Conservation (phyloP, 2,888 invertebrate species). For the Branchinecta sandiegonensis region DNA sequence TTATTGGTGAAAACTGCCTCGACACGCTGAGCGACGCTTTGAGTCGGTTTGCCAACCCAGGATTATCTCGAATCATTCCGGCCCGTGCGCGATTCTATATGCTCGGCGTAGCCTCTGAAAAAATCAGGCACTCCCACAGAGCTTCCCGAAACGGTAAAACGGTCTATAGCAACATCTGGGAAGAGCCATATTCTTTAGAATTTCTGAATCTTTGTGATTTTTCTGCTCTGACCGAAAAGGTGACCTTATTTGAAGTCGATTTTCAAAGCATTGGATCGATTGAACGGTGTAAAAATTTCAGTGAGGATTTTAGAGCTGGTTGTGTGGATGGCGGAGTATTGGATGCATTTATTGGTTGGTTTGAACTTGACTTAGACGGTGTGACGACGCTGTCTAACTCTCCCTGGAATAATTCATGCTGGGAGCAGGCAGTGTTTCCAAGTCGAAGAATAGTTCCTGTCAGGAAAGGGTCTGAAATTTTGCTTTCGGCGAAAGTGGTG, state of each 20-base stretch:
- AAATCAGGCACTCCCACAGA: constrained; percentile 45
- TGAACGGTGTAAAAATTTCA: constrained; percentile 32
- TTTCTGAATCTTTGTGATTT: constrained; percentile 43
- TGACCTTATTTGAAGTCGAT: constrained; percentile 44
- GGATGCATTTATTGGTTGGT: constrained; percentile 55
- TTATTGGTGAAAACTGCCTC: constrained; percentile 59
- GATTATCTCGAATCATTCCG: neutral
- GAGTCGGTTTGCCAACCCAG: constrained; percentile 43
- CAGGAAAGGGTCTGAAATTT: neutral
- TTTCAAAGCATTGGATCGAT: constrained; percentile 42
- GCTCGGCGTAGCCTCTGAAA: constrained; percentile 30
- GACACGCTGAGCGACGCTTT: constrained; percentile 53
- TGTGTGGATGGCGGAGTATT: constrained; percentile 39
- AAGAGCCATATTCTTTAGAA: constrained; percentile 54
- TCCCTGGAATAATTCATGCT: constrained; percentile 44
- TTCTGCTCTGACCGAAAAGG: constrained; percentile 44
- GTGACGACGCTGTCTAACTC: constrained; percentile 46
- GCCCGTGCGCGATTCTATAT: constrained; percentile 9
- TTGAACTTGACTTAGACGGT: constrained; percentile 52
- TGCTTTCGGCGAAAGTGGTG: neutral
- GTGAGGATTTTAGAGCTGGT: constrained; percentile 34
- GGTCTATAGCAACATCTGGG: constrained; percentile 30
- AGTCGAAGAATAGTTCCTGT: neutral
- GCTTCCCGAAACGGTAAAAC: constrained; percentile 39
- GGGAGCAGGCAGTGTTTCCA: constrained; percentile 63